phyloP scores from a whole-genome alignment of 2,797 vertebrate genomes.

The Gymnocypris eckloni region DNA sequence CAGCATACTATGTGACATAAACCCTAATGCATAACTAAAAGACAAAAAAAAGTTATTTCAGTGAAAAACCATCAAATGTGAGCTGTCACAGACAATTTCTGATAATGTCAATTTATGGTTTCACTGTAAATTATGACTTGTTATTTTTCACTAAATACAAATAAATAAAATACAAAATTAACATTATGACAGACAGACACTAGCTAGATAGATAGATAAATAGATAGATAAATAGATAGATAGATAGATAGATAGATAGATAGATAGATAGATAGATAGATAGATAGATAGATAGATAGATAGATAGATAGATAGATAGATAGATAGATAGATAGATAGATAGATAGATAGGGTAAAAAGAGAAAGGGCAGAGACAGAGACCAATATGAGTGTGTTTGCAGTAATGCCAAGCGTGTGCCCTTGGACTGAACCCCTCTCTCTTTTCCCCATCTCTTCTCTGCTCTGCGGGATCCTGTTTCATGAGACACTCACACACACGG shows the following conservation, averaged over 20 bases:
- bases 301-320: too few species aligned
- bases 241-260: too few species aligned
- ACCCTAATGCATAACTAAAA: background rate
- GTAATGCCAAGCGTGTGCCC: conserved; percentile 50
- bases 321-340: background rate
- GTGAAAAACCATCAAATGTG: background rate
- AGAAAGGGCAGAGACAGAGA: background rate
- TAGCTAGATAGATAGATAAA: too few species aligned
- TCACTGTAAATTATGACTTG: background rate
- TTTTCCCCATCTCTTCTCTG: conserved; percentile 35
- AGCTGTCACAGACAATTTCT: background rate
- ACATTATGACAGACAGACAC: too few species aligned
- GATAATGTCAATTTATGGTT: background rate
- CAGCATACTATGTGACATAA: background rate
- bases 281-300: background rate
- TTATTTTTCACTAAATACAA: background rate
- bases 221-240: too few species aligned
- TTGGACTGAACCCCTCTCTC: conserved; percentile 39
- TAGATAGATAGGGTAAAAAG: background rate
- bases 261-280: too few species aligned
- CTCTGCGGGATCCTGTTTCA: conserved; percentile 57
- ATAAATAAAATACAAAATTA: too few species aligned
- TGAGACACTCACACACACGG: conserved; percentile 49
- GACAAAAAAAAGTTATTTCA: too few species aligned
- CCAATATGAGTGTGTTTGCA: conserved; percentile 33